Evolutionary conservation across 2,888 invertebrate genomes (phyloP).

Genomic region (Eupelmus urozonus): DNA sequence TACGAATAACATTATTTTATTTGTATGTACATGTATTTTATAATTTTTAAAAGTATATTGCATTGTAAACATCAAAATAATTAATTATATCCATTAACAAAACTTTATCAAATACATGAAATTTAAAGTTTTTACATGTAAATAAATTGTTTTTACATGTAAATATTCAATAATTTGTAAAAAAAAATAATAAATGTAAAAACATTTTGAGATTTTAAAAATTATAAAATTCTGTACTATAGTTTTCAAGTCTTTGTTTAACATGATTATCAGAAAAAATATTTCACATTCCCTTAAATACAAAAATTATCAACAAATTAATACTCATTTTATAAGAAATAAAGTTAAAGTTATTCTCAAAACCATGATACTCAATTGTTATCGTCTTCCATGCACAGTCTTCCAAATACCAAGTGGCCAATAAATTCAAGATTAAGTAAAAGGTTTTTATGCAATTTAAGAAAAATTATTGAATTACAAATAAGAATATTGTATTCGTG

Average conservation of each 20-base stretch:
- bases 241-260: conserved; percentile 2
- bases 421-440: conserved; percentile 50
- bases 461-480: conserved; percentile 64
- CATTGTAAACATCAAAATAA: background rate
- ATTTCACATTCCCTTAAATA: conserved; percentile 50
- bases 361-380: conserved; percentile 39
- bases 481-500: conserved; percentile 71
- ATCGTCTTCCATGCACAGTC: conserved; percentile 67
- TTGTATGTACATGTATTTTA: conserved; percentile 15
- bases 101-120: background rate
- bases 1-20: conserved; percentile 5
- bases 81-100: background rate
- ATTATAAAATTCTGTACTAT: conserved; percentile 12
- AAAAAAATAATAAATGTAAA: background rate
- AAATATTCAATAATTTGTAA: background rate
- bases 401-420: conserved; percentile 59
- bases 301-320: conserved; percentile 14
- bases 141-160: background rate
- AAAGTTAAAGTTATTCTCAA: conserved; percentile 34
- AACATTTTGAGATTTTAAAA: background rate
- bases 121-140: background rate
- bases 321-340: conserved; percentile 15
- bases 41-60: conserved; percentile 16
- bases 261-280: conserved; percentile 2
- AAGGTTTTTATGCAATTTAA: conserved; percentile 62